A percentile compares a stretch with the other conserved stretches of the same genome.
phyloP scores from a whole-genome alignment of 1,140 invertebrate genomes.

The Drosophila lowei region DNA sequence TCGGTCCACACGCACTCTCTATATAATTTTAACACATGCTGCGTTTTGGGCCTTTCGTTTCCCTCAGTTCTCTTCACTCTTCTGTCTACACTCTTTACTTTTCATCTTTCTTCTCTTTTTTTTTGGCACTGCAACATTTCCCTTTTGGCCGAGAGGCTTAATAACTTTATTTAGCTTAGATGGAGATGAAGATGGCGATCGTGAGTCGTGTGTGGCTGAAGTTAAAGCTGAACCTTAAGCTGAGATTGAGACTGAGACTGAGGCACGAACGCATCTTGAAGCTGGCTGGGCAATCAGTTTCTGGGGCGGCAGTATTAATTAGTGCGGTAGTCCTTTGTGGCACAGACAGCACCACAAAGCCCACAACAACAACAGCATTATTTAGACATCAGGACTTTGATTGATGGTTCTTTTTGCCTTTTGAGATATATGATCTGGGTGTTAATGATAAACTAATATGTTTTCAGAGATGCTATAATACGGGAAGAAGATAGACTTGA shows the following conservation, averaged over 20 bases:
- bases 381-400: slow-evolving; percentile 78
- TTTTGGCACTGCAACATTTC: slow-evolving; percentile 66
- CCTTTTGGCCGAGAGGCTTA: slow-evolving; percentile 57
- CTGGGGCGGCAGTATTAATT: slow-evolving; percentile 70
- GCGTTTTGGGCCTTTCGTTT: slow-evolving; percentile 68
- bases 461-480: slow-evolving; percentile 21
- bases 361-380: slow-evolving; percentile 43
- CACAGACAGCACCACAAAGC: slow-evolving; percentile 17
- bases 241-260: neutral
- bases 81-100: slow-evolving; percentile 5
- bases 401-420: slow-evolving; percentile 53
- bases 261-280: slow-evolving; percentile 47
- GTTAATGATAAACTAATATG: slow-evolving; percentile 67
- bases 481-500: neutral
- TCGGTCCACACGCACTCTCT: slow-evolving; percentile 73
- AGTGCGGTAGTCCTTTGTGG: slow-evolving; percentile 78
- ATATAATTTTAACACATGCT: slow-evolving; percentile 82
- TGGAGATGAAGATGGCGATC: slow-evolving; percentile 37
- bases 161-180: slow-evolving; percentile 81
- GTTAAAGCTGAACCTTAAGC: neutral
- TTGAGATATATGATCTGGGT: slow-evolving; percentile 24
- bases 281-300: slow-evolving; percentile 26
- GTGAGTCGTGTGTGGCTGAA: slow-evolving; percentile 53
- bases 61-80: neutral
- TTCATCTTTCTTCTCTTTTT: slow-evolving; percentile 13